Percentiles rank a stretch among this genome's conserved stretches.
These are phyloP conservation scores for Ditylenchus dipsaci DNA, from an alignment of 1,140 invertebrate species.

Conservation along the genomic window DNA sequence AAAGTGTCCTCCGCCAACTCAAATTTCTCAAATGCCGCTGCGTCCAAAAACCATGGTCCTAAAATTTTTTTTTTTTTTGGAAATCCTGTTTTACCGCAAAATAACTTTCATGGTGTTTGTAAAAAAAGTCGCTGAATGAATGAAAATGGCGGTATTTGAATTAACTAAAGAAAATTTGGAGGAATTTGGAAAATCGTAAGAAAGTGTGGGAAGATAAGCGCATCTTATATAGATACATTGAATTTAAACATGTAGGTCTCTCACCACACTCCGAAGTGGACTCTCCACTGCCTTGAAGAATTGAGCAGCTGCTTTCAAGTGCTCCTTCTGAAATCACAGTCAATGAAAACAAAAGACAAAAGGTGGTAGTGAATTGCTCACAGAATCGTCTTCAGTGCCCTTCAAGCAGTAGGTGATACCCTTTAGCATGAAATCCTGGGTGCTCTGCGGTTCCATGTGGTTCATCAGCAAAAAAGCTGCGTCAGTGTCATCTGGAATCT, in stretches of 20 bases:
- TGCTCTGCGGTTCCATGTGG: conserved; percentile 82
- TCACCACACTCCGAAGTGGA: conserved; percentile 82
- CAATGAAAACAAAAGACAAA: not conserved
- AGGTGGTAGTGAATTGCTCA: conserved; percentile 59
- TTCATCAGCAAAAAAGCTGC: conserved; percentile 86
- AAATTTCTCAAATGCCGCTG: too few relatives aligned
- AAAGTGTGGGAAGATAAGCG: too few relatives aligned
- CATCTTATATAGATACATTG: too few relatives aligned
- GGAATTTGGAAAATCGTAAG: too few relatives aligned
- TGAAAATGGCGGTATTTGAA: too few relatives aligned
- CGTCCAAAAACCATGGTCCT: too few relatives aligned
- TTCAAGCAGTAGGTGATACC: conserved; percentile 88
- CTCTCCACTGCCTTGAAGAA: conserved; percentile 89
- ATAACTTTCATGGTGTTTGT: too few relatives aligned
- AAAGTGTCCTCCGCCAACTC: too few relatives aligned
- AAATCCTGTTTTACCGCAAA: too few relatives aligned
- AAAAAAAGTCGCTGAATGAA: too few relatives aligned
- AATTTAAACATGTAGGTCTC: conserved; percentile 58
- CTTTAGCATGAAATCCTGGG: conserved; percentile 92
- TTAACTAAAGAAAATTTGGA: too few relatives aligned
- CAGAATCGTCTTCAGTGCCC: conserved; percentile 83
- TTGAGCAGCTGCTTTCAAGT: conserved; percentile 87
- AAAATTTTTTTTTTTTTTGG: too few relatives aligned
- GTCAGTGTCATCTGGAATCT: conserved; percentile 72
- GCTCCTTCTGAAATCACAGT: conserved; percentile 69